Percentiles rank a stretch among this genome's conserved stretches.
These are phyloP conservation scores for Falco punctatus DNA, from an alignment of 2,113 vertebrate genomes.

Conservation along the genomic window DNA sequence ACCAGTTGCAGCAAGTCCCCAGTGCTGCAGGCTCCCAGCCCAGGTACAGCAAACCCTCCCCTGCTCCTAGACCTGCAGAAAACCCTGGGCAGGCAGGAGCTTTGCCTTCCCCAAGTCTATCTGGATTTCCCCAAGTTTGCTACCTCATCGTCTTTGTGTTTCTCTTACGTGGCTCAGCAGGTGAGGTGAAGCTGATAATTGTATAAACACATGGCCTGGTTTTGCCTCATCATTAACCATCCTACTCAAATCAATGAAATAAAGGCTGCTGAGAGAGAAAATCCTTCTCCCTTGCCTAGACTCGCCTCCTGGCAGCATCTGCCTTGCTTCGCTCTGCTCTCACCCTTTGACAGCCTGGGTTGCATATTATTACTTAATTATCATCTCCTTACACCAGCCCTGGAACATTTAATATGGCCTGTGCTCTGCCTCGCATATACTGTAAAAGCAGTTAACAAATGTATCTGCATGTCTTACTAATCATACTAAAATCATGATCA, in stretches of 20 bases:
- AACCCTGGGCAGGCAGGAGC: background rate
- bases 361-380: conserved; percentile 64
- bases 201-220: background rate
- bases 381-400: background rate
- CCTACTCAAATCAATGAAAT: background rate
- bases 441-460: conserved; percentile 48
- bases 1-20: background rate
- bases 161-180: background rate
- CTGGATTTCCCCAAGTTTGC: background rate
- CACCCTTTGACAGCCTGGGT: conserved; percentile 11
- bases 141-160: background rate
- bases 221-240: background rate
- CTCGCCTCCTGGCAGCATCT: background rate
- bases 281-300: background rate
- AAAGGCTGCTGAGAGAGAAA: background rate
- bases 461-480: conserved; percentile 49
- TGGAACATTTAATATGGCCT: background rate
- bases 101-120: background rate
- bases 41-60: background rate
- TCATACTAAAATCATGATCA: conserved; percentile 8
- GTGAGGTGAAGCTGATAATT: background rate
- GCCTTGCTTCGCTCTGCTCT: background rate
- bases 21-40: background rate
- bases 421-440: background rate
- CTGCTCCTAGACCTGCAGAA: background rate